Evolutionary conservation across 2,113 vertebrate species (phyloP), one percentile per base, ranked within the genome.

Genomic region (Fulmarus glacialis): DNA sequence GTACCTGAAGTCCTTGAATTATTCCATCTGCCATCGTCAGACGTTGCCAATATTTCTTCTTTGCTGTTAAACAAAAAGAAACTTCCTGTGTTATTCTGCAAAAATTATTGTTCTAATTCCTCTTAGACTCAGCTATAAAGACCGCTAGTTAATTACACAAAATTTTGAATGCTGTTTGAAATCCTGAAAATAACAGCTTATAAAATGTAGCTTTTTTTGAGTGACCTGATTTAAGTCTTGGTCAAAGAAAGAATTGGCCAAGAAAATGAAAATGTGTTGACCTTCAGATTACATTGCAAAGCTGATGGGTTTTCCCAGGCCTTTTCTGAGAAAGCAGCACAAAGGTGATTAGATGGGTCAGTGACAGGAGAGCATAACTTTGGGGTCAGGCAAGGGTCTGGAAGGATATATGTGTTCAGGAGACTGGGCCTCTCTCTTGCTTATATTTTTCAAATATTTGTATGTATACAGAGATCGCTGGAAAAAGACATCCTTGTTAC

Each of bases 41-140:
- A 94, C 1, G 26, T 78, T 90, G 63, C 21, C 77, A 94, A 80
- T 96, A 96, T 96, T 96, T 98, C 98, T 98, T 98, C 98, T 98
- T 98, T 99, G 97, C 98, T 98, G 95, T 96, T 93, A 97, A 98
- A 97, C 82, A 94, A 93, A 98, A 97, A 78, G 64, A 96, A 93
- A 93, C 7, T 58, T 94, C 77, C 78, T 75, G 30, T 43, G 38
- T 97, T 97, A 97, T 77, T 97, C 84, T 95, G n/a, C 53, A 96
- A 74, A 95, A 96, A 90, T 3, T 59, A 67, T n/a, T 83, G 52
- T 82, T 92, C 21, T 53, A 70, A 94, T 82, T 88, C 34, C 42
- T 85, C 73, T 88, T 63, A 90, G 34, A 77, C 19, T 73, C 59
- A 74, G 59, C 30, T 70, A 59, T 47, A 86, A 94, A 86, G 55